Evolutionary conservation across 2,888 invertebrate genomes (phyloP), one percentile per base, ranked within the genome.

Genomic region (Calameuta pallipes): DNA sequence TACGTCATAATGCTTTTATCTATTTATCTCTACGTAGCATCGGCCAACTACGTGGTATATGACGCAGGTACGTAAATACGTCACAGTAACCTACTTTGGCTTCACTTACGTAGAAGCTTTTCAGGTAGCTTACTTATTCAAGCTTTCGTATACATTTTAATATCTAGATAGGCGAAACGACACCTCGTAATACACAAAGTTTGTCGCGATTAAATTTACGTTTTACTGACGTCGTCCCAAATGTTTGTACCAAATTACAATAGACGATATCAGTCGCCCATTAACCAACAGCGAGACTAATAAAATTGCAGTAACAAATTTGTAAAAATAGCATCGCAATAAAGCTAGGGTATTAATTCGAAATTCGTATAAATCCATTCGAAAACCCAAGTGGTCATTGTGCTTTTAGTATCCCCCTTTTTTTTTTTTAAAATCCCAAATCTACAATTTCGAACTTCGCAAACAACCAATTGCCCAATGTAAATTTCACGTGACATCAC

Each of bases 401-500:
- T 9, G 56, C 23, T 56, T 56, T 56, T 56, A 56, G 6, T 23
- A 23, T 23, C 23, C 6, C 15, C 9, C 2, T 9, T 23, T 9
- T 23, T 56, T 41, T 41, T 56, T 31, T 31, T 31, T 31, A 31
- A 23, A 23, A 56, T 56, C 23, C 23, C 23, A 9, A 23, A 23
- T 56, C 13, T 15, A 1, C 9, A 56, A 56, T 56, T 23, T 56
- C 56, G 23, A 23, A 23, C 56, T 56, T 69, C 75, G 73, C 69
- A 68, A 76, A 79, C 79, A 80, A 81, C 82, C 81, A 80, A 82
- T 82, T 76, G 81, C 71, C 74, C 76, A 41, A 76, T 79, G 79
- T 78, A 79, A 80, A 80, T 82, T 82, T 81, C 71, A 78, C 35
- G 75, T 23, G 79, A 75, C 80, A 77, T 82, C 82, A 81, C 83